These are phyloP conservation scores for Patagioenas fasciata DNA, from an alignment of 2,113 vertebrate genomes.

Conservation along the genomic window DNA sequence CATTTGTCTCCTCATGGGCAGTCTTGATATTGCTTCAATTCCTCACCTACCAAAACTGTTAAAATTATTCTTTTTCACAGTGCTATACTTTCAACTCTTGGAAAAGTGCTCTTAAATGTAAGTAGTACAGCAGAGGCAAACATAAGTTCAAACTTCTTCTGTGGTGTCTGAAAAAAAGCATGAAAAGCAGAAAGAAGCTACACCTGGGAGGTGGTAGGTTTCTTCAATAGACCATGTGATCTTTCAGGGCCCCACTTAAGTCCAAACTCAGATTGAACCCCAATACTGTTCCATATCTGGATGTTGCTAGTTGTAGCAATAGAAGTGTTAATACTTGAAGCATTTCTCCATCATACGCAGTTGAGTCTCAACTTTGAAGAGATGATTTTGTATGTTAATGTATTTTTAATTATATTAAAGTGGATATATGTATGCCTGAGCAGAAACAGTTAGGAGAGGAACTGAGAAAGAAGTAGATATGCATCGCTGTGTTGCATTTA, in stretches of 20 bases:
- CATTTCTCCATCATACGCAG: not conserved
- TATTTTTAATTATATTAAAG: not conserved
- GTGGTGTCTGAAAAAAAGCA: not conserved
- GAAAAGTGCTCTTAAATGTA: not conserved
- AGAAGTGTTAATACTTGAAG: not conserved
- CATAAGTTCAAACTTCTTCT: not conserved
- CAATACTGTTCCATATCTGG: not conserved
- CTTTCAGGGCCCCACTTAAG: not conserved
- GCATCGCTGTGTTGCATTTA: not conserved
- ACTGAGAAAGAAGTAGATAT: not conserved
- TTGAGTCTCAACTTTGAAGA: not conserved
- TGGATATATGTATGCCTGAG: not conserved
- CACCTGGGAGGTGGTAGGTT: not conserved
- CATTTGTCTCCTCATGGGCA: not conserved
- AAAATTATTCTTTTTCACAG: not conserved
- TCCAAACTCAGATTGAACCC: not conserved
- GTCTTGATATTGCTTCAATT: not conserved
- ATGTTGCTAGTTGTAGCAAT: not conserved
- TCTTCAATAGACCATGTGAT: not conserved
- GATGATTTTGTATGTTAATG: not conserved
- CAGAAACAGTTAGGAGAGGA: not conserved
- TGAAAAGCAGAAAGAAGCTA: not conserved
- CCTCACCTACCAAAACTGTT: not conserved
- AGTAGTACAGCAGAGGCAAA: not conserved
- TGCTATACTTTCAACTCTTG: not conserved